phyloP scores from a whole-genome alignment of 2,797 vertebrate genomes.

The Anabas testudineus region DNA sequence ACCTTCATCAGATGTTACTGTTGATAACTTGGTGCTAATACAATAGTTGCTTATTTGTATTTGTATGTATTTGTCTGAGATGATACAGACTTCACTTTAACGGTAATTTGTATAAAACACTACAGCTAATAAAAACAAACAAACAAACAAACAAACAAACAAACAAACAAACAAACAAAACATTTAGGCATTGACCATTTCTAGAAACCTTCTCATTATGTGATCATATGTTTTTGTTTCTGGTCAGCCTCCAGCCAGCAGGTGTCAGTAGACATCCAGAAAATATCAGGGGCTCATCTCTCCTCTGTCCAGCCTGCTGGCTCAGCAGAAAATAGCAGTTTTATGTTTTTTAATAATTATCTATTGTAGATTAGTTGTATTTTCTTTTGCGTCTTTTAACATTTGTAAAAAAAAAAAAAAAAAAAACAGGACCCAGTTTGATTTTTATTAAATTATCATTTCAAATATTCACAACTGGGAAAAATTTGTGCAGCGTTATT shows the following conservation, averaged over 20 bases:
- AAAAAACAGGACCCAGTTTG: not conserved
- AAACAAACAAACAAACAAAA: too few species aligned
- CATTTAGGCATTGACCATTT: not conserved
- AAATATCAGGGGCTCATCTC: not conserved
- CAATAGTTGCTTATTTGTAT: too few species aligned
- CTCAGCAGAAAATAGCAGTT: constrained; percentile 18
- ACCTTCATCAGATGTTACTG: too few species aligned
- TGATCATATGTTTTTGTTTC: not conserved
- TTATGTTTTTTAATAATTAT: constrained; percentile 10
- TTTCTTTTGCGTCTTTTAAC: not conserved
- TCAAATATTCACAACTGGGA: not conserved
- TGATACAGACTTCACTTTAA: not conserved
- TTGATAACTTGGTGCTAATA: too few species aligned
- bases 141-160: too few species aligned
- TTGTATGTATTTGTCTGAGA: not conserved
- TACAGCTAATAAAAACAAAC: too few species aligned
- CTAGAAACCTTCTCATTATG: accelerated
- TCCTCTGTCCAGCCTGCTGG: not conserved
- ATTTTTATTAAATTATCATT: not conserved
- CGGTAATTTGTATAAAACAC: too few species aligned
- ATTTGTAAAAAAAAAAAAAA: not conserved
- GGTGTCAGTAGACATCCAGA: constrained; percentile 53
- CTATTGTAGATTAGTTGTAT: not conserved
- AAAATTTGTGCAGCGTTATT: not conserved
- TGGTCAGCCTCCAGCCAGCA: constrained; percentile 41